Percentiles rank a stretch among this genome's conserved stretches.
Evolutionary conservation across 2,888 invertebrate genomes (phyloP).

Genomic region (Allacma fusca): DNA sequence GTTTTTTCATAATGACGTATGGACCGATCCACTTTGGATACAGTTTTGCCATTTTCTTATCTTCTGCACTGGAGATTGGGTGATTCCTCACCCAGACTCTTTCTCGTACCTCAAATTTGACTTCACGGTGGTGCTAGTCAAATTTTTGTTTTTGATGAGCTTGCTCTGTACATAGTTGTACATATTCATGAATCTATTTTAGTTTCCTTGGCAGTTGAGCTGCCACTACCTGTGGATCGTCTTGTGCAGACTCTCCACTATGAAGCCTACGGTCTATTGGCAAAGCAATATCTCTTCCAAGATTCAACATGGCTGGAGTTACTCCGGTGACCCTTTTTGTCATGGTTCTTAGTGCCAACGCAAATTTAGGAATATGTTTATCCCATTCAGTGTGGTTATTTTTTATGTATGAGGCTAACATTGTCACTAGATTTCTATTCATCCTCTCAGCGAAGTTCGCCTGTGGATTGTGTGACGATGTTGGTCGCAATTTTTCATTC

Average conservation of each 20-base stretch:
- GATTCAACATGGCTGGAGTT: constrained; percentile 35
- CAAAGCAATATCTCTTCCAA: constrained; percentile 43
- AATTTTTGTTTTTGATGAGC: constrained; percentile 34
- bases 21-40: constrained; percentile 41
- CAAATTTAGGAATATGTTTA: constrained; percentile 47
- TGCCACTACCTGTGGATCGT: background rate
- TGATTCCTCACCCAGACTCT: constrained; percentile 43
- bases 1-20: constrained; percentile 20
- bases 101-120: constrained; percentile 39
- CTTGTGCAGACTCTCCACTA: background rate
- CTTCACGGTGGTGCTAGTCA: constrained; percentile 34
- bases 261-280: constrained; percentile 43
- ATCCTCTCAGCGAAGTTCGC: no score
- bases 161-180: constrained; percentile 34
- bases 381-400: no score
- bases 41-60: constrained; percentile 38
- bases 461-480: no score
- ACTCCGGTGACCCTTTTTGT: no score
- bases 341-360: constrained; percentile 42
- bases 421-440: no score
- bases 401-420: no score
- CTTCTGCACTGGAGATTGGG: constrained; percentile 29
- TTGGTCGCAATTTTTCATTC: no score
- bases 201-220: background rate
- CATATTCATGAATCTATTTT: constrained; percentile 35